Evolutionary conservation across 2,113 vertebrate genomes (phyloP), one percentile per base, ranked within the genome.

Genomic region (Gymnarchus niloticus): DNA sequence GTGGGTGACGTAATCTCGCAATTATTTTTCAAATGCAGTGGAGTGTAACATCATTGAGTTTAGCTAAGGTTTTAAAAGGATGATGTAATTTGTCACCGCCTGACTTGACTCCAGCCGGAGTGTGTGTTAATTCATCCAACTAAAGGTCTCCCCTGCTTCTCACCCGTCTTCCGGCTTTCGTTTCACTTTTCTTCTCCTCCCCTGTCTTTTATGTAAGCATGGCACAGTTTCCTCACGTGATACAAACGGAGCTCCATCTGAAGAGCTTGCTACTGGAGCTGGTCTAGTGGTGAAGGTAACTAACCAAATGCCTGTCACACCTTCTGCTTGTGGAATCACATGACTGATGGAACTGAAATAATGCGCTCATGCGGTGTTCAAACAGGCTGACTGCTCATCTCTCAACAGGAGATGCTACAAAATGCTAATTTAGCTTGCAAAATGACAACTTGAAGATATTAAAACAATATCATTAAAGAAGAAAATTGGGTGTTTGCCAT

Each of bases 1-100:
- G 56, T 9, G 48, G 48, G 19, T 83, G 59, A 86, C 44, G 51
- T 86, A 61, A 83, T 49, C n/a, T 23, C 28, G 46, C 78, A 73
- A 65, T 69, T 86, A 69, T 86, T 56, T 73, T 28, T 65, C 28
- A 65, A 73, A 41, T 3, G 37, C 51, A 51, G 61, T 6, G 57
- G 25, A 86, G 59, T 65, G 9, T 86, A 37, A 41, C 17, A 33
- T 54, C 82, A 76, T 65, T 78, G 81, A 19, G 14, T 56, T 73
- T 33, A 44, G 51, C 49, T 0, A 51, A 28, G 80, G 21, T 33
- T 82, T 65, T 81, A 61, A 65, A 80, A 19, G 28, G n/a, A 23
- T 61, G 33, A 84, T 81, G 83, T 84, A 7, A 84, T 65, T 65
- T 61, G 54, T 84, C 76, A 23, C 81, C 12, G 28, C 12, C 3